Percentiles rank a stretch among this genome's conserved stretches.
Conservation (phyloP, 1,140 invertebrate species). For the Hormaphis cornu region DNA sequence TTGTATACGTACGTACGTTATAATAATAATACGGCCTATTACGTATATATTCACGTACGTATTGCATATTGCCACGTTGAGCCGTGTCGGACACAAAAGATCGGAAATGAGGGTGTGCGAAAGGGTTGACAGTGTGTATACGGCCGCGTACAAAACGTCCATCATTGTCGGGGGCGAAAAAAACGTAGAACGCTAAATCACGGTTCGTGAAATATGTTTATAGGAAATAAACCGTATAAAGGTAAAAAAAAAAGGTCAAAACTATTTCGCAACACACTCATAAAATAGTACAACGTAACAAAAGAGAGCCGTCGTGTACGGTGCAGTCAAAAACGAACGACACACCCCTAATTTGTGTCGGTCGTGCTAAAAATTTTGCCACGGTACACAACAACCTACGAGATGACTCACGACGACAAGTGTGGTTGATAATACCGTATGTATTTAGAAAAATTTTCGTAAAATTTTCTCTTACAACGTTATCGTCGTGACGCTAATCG, state of each 20-base stretch:
- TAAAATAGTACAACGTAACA: no score
- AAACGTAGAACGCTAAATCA: background rate
- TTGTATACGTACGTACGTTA: no score
- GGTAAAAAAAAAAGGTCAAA: background rate
- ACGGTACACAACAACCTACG: no score
- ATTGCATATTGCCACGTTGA: background rate
- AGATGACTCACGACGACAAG: no score
- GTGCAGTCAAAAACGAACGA: no score
- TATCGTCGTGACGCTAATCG: no score
- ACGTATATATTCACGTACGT: background rate
- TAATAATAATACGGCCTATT: background rate
- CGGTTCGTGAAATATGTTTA: background rate
- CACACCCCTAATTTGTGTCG: no score
- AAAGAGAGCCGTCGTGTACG: no score
- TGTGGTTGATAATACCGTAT: no score
- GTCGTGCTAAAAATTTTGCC: no score
- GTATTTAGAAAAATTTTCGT: no score
- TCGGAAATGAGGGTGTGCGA: constrained; percentile 6
- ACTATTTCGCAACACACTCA: background rate
- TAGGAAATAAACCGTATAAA: background rate
- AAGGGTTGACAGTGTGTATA: constrained; percentile 17
- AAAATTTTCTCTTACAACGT: no score
- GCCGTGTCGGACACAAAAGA: constrained; percentile 11
- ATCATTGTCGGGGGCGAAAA: background rate
- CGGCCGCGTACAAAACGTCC: background rate